A percentile compares a stretch with the other conserved stretches of the same genome.
phyloP scores from a whole-genome alignment of 2,797 vertebrate species.

The Perodicticus potto region DNA sequence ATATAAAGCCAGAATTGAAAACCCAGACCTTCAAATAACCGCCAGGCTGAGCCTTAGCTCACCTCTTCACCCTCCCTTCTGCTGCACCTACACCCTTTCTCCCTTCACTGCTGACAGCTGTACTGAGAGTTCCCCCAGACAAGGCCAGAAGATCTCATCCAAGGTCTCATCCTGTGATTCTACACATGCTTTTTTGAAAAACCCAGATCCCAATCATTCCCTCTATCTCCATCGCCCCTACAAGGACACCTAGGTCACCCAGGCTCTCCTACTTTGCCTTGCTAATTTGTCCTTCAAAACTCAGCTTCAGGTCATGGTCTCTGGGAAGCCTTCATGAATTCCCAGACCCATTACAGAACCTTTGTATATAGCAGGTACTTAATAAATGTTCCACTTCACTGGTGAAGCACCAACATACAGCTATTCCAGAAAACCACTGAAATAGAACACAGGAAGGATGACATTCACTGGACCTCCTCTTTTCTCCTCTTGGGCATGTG shows the following conservation, averaged over 20 bases:
- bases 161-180: background rate
- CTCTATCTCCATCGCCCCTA: background rate
- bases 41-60: background rate
- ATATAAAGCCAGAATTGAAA: background rate
- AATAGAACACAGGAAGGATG: background rate
- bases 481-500: background rate
- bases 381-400: background rate
- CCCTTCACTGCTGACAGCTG: background rate
- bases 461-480: background rate
- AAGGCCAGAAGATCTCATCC: background rate
- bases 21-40: background rate
- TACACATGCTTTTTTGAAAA: background rate
- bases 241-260: background rate
- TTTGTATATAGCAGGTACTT: background rate
- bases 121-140: background rate
- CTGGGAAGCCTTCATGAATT: background rate
- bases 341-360: background rate
- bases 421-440: background rate
- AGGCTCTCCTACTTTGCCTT: background rate
- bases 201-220: background rate
- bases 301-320: background rate
- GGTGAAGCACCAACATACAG: background rate
- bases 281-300: background rate
- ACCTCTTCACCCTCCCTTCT: background rate
- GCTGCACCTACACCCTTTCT: background rate